Base-by-base conservation (phyloP, 2,888 invertebrate genomes). In the Octonoba sinensis region DNA sequence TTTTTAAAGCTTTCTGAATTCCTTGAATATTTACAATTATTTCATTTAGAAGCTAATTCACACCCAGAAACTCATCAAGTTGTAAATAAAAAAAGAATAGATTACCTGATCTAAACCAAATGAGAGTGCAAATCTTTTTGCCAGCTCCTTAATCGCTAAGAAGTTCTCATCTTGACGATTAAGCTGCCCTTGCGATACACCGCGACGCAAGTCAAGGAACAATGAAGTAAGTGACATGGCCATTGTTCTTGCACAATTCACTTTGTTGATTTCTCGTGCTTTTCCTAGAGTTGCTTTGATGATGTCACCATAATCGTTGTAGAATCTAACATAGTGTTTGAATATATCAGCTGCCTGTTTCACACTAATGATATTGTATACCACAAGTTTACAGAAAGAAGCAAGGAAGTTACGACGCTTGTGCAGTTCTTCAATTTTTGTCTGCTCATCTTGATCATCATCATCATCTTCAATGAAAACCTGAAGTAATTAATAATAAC, bases 261-360 rank as follows among this genome's bases (percentile, higher is more conserved):
- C 93, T 90, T 97, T 98, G 90, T 97, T 97, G 86, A 98, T 96
- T 90, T 99, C 99, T 85, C 99, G 92, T 15, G 97, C 96, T 90
- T 99, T 99, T 86, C 95, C 95, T 86, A 99, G 90, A 13, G 99
- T 97, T 49, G 96, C 94, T 90, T 99, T 99, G 85, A 99, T 90
- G 59, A 87, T 86, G 64, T 86, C 86, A 36, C 87, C 87, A 76
- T 86, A 87, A 81, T 87, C 86, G 76, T 86, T 86, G 72, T 87
- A 87, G 75, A 87, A 87, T 84, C 96, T 96, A 82, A 97, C 96
- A 89, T 99, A 99, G 89, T 98, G 96, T 88, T 97, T 96, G 90
- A 99, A 97, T 78, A 99, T 94, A 88, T 96, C 95, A 0, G 97
- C 95, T 16, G 96, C 97, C 86, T 95, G 92, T 87, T 94, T 93